Evolutionary conservation across 2,888 invertebrate genomes (phyloP), one percentile per base, ranked within the genome.

Genomic region (Pseudococcus longispinus): DNA sequence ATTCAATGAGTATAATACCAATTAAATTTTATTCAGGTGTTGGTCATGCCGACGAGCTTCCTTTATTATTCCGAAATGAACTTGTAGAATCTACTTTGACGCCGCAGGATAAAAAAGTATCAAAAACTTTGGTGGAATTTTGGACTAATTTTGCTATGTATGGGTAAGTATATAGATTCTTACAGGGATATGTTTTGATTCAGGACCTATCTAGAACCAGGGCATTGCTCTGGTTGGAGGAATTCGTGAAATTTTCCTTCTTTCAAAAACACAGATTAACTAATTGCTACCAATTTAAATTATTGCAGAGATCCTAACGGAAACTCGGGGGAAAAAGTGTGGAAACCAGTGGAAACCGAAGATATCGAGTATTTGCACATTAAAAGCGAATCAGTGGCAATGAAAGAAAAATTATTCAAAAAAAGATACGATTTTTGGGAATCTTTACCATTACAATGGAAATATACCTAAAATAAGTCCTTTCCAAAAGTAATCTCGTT

Each of bases 281-380:
- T 77, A 18, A 8, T n/a, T 37, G 1, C 9, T 15, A 46, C 13
- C 13, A 15, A 0, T 13, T 46, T 46, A 46, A 37, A 46, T 46
- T 46, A 51, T 51, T 44, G 13, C 44, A 82, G 82, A 13, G 44
- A 82, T 26, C 82, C 82, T 9, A 82, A 82, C 26, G 82, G 82
- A 44, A 18, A 18, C 2, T 13, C 42, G 1, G 11, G 18, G 15
- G 4, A 46, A 23, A 42, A 42, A 46, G 1, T 20, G 1, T 82
- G 82, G 82, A 42, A 42, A 44, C 82, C 82, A 9, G 82, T 82
- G 6, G 46, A 26, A 20, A 44, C 82, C 5, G 26, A 82, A 20
- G 82, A 42, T 20, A 20, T 26, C 1, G 82, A 82, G 11, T 82
- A 42, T 42, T 46, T 82, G 11, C 82, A 46, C 13, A 82, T 82